These are phyloP conservation scores for Geococcyx californianus DNA, from an alignment of 2,113 vertebrate genomes.

Conservation along the genomic window DNA sequence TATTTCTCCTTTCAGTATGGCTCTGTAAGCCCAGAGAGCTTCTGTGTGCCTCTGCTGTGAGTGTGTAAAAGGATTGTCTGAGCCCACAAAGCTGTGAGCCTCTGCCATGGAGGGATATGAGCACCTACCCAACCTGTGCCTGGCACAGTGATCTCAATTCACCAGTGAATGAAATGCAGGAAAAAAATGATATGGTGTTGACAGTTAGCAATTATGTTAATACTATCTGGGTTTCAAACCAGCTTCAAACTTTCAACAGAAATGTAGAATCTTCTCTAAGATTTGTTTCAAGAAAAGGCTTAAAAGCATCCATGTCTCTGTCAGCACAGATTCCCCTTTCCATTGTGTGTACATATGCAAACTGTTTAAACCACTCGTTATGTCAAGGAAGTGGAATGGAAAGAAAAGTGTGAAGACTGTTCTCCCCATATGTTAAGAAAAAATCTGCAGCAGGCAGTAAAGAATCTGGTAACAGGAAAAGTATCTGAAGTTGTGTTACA, in stretches of 20 bases:
- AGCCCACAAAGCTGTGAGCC: not conserved
- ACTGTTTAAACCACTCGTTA: not conserved
- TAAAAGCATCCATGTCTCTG: not conserved
- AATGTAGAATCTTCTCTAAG: not conserved
- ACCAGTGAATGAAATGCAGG: not conserved
- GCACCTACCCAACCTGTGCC: not conserved
- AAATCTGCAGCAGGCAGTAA: constrained; percentile 27
- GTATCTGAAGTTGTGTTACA: constrained; percentile 12
- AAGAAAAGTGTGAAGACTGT: constrained; percentile 25
- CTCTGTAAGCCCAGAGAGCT: not conserved
- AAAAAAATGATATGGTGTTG: not conserved
- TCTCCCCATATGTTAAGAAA: constrained; percentile 26
- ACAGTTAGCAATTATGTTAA: not conserved
- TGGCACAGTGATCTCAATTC: not conserved
- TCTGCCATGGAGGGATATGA: not conserved
- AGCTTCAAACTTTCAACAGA: not conserved
- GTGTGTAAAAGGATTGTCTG: not conserved
- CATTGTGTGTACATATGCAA: constrained; percentile 8
- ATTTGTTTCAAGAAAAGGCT: not conserved
- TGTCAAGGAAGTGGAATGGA: constrained; percentile 19
- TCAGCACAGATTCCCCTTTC: constrained; percentile 10
- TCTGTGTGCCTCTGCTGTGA: not conserved
- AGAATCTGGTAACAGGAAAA: not conserved
- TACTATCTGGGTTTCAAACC: not conserved
- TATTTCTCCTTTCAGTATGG: not conserved